Base-by-base conservation (phyloP, 37 sponge, comb jelly and placozoan genomes). In the Chondrosia reniformis region DNA sequence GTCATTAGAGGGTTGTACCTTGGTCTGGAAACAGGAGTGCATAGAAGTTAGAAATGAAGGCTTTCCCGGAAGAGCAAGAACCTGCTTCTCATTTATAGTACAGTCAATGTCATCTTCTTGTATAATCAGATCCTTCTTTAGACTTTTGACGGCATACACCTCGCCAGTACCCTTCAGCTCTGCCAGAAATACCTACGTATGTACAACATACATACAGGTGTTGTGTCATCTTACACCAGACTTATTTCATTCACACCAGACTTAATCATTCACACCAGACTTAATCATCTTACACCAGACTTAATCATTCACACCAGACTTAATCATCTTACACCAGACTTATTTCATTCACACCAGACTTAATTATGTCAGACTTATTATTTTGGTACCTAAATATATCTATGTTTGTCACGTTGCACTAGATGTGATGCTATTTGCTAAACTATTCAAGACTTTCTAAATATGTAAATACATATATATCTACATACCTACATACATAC, bases 71-170 rank as follows among this genome's bases (percentile, higher is more conserved):
- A 97, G 80, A 12, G 98, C 98, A 37, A 97, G 84, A 28, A 97
- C 98, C 63, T 86, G 87, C 75, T 93, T 84, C 59, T 97, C 98
- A 39, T 92, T 89, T 74, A 94, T 89, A 0, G 93, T 94, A 42
- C 98, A 94, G 52, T 97, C 98, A 40, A 97, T 95, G 54, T 94
- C 98, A 62, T 97, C 98, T 49, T 93, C 93, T 41, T 94, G 90
- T 0, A 97, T 87, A 3, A 97, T 83, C 34, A 94, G 84, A 73
- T 97, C 95, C 66, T 97, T 97, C 84, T 97, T 94, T 61, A 97
- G 73, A 74, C 84, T 87, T 79, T 97, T 97, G 40, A 97, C 85
- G 52, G 98, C 98, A 79, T 82, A 97, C 52, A 90, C 91, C 40
- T 96, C 97, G 25, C 85, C 84, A 13, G 89, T 66, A 4, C 46